Base-by-base conservation (phyloP, 2,888 invertebrate genomes). In the Clitarchus hookeri region DNA sequence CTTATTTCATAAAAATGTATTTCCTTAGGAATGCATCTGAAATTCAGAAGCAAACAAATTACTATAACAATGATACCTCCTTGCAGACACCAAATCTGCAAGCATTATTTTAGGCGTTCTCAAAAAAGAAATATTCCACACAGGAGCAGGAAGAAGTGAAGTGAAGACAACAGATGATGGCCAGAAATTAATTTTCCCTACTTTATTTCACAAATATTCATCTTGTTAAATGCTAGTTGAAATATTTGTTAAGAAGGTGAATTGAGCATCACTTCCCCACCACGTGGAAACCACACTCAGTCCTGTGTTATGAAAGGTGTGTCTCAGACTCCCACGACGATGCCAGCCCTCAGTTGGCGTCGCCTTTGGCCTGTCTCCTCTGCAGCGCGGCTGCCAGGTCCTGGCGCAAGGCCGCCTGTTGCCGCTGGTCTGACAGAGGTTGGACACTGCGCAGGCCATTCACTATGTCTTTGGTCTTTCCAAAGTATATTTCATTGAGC, bases 401-500 rank as follows among this genome's bases (percentile, higher is more conserved):
- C 91, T 96, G 96, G 91, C 96, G 95, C 90, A 98, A 93, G 83
- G 96, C 97, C 77, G 96, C 96, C 90, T 97, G 96, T 91, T 96
- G 96, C 89, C 95, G 94, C 89, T 96, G 96, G 91, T 98, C 97
- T 84, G 97, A 96, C 86, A 98, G 92, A 13, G 97, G 95, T 90
- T 97, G 96, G 88, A 97, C 95, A 83, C 94, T 94, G 85, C 98
- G 94, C 89, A 99, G 93, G 19, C 98, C 98, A 91, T 98, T 98
- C 87, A 99, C 98, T 90, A 99, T 99, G 92, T 99, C 98, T 92
- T 97, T 98, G 85, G 99, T 99, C 93, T 99, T 99, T 91, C 99
- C 98, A 93, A 99, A 99, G 92, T 99, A 99, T 90, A 99, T 99
- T 92, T 99, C 98, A 91, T 99, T 99, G 89, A 99, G 94, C 9